Percentiles rank a stretch among this genome's conserved stretches.
Conservation (phyloP, 2,888 invertebrate species). For the Microplitis deprimator region DNA sequence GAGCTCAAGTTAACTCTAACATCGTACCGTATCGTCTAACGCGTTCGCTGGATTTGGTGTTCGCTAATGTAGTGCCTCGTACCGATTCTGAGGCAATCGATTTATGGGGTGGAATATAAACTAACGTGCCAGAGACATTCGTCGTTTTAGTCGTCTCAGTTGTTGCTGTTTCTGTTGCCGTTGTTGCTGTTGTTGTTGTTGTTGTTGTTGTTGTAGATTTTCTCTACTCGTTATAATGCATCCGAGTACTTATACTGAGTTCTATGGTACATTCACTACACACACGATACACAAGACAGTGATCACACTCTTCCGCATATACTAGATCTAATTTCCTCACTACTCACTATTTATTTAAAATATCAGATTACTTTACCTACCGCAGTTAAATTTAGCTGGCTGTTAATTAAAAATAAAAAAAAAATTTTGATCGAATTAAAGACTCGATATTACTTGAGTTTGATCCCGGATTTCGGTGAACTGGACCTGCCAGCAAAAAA, state of each 20-base stretch:
- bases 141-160: conserved; percentile 8
- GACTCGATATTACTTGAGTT: not conserved
- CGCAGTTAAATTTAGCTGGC: conserved; percentile 16
- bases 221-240: not conserved
- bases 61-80: not conserved
- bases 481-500: not conserved
- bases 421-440: no score
- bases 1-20: not conserved
- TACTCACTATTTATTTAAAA: conserved; percentile 14
- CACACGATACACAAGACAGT: not conserved
- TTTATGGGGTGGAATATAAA: conserved; percentile 34
- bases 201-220: not conserved
- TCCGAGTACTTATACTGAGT: not conserved
- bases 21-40: conserved; percentile 26
- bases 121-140: conserved; percentile 3
- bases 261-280: not conserved
- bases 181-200: not conserved
- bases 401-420: not conserved
- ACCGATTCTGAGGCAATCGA: conserved; percentile 17
- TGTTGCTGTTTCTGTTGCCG: not conserved
- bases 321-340: conserved; percentile 37
- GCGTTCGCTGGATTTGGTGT: conserved; percentile 22
- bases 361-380: conserved; percentile 28
- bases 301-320: conserved; percentile 28
- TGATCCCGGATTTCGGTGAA: not conserved